Evolutionary conservation across 2,797 vertebrate genomes (phyloP).

Genomic region (Leptatherina wallacei): DNA sequence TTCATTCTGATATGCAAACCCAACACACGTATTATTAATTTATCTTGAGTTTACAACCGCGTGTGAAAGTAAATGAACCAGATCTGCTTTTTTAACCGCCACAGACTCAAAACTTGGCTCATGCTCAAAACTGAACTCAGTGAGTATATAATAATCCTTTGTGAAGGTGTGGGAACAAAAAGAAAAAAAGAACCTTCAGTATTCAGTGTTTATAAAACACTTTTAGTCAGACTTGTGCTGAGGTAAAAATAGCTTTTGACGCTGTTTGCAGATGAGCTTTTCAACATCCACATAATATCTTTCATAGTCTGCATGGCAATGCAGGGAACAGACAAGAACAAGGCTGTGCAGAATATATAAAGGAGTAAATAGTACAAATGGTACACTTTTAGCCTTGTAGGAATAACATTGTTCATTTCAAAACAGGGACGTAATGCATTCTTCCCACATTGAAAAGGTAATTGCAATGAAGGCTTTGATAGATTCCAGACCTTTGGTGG

Average conservation of each 20-base stretch:
- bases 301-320: conserved; percentile 53
- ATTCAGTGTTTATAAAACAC: conserved; percentile 51
- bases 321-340: conserved; percentile 33
- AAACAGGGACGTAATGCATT: conserved; percentile 68
- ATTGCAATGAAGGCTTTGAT: conserved; percentile 73
- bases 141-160: conserved; percentile 26
- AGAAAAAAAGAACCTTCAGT: conserved; percentile 30
- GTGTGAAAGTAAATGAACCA: conserved; percentile 5
- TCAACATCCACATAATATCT: conserved; percentile 57
- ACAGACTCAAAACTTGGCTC: conserved; percentile 9
- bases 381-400: conserved; percentile 54
- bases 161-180: conserved; percentile 29
- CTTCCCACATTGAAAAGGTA: conserved; percentile 68
- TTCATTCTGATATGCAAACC: conserved; percentile 4
- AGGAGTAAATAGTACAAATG: conserved; percentile 39
- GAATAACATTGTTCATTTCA: conserved; percentile 71
- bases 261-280: conserved; percentile 55
- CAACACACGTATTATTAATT: conserved; percentile 20
- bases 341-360: conserved; percentile 36
- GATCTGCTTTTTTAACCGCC: conserved; percentile 5
- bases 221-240: conserved; percentile 37
- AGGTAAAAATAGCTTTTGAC: conserved; percentile 48
- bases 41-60: conserved; percentile 11
- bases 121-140: conserved; percentile 17
- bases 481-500: conserved; percentile 74